A percentile compares a stretch with the other conserved stretches of the same genome.
Conservation (phyloP, 1,140 invertebrate species). For the Nomia melanderi region DNA sequence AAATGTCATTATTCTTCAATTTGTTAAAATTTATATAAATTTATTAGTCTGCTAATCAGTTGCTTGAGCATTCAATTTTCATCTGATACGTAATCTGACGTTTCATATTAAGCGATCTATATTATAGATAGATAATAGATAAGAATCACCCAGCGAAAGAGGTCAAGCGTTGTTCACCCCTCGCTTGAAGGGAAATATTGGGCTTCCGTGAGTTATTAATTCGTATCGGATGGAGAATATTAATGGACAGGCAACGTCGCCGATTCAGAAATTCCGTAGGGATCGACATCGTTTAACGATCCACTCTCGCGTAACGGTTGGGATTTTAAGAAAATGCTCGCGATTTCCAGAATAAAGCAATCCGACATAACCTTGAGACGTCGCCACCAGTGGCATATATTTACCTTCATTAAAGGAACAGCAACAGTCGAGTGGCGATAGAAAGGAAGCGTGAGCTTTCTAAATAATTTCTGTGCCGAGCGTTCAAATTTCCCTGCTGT, state of each 20-base stretch:
- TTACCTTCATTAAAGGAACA: constrained; percentile 3
- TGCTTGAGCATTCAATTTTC: too few relatives aligned
- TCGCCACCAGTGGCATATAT: background rate
- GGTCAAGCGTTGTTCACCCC: background rate
- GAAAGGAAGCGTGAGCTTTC: background rate
- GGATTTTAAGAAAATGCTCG: background rate
- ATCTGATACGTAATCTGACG: too few relatives aligned
- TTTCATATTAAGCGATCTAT: too few relatives aligned
- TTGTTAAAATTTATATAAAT: too few relatives aligned
- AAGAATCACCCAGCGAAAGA: background rate
- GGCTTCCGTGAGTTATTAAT: background rate
- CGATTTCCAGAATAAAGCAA: constrained; percentile 20
- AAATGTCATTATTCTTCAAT: too few relatives aligned
- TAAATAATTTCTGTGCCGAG: too few relatives aligned
- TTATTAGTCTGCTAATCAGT: too few relatives aligned
- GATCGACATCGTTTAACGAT: constrained; percentile 6
- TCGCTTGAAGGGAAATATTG: background rate
- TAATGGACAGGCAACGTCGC: constrained; percentile 10
- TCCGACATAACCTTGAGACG: background rate
- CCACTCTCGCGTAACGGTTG: background rate
- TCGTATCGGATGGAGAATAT: background rate
- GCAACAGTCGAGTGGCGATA: background rate
- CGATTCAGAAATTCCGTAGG: background rate
- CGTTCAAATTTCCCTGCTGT: too few relatives aligned
- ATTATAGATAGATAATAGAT: too few relatives aligned